Evolutionary conservation across 2,113 vertebrate species (phyloP).

Genomic region (Tragelaphus buxtoni): DNA sequence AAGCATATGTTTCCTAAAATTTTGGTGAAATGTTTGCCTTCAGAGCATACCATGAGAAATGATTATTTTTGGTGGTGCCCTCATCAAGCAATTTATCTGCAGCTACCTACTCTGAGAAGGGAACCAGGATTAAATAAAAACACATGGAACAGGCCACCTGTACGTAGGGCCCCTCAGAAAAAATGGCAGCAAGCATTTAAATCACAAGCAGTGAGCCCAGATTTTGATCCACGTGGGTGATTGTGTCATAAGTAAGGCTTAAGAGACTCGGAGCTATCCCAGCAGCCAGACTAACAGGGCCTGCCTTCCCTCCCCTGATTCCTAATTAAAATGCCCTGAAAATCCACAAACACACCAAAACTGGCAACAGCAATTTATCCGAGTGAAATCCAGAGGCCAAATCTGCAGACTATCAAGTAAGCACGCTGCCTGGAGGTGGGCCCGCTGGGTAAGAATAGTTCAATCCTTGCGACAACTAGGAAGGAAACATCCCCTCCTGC

Average conservation of each 20-base stretch:
- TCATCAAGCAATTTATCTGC: neutral
- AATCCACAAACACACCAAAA: neutral
- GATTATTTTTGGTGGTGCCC: neutral
- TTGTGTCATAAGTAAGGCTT: neutral
- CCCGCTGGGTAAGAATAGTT: neutral
- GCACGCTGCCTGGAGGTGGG: neutral
- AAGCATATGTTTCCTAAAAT: slow-evolving; percentile 7
- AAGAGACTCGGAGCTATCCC: neutral
- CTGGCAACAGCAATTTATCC: neutral
- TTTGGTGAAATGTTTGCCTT: neutral
- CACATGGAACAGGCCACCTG: neutral
- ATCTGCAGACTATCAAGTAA: neutral
- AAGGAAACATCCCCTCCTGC: neutral
- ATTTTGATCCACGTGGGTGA: neutral
- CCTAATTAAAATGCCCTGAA: slow-evolving; percentile 17
- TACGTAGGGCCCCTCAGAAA: neutral
- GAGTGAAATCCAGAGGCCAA: neutral
- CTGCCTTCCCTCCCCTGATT: neutral
- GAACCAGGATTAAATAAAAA: neutral
- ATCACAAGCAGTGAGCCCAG: neutral
- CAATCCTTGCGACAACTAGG: rapidly evolving
- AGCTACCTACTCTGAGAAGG: neutral
- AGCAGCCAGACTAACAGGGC: neutral
- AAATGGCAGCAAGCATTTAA: neutral
- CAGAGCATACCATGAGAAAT: neutral